These are phyloP conservation scores for Melieria picta DNA, from an alignment of 2,888 invertebrate species.

Conservation along the genomic window DNA sequence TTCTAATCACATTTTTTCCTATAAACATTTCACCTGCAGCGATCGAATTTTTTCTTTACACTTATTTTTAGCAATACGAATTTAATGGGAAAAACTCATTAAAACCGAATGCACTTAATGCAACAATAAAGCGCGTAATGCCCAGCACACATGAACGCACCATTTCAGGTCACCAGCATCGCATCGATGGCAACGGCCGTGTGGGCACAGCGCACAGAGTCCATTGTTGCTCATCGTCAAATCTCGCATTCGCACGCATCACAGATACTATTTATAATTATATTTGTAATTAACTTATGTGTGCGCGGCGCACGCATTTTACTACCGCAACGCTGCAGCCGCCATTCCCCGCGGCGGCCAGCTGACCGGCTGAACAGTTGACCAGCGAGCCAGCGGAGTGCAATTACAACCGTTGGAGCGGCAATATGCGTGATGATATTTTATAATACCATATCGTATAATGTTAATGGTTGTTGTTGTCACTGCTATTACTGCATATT, in stretches of 20 bases:
- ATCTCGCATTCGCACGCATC: constrained; percentile 26
- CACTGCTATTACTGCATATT: background rate
- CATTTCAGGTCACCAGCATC: no score
- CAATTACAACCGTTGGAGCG: constrained; percentile 10
- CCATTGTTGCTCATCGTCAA: background rate
- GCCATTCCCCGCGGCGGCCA: background rate
- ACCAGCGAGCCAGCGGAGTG: constrained; percentile 7
- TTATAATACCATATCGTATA: constrained; percentile 21
- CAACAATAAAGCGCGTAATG: no score
- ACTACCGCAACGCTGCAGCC: no score
- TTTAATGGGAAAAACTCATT: no score
- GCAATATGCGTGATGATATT: constrained; percentile 14
- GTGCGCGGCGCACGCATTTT: background rate
- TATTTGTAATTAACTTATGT: constrained; percentile 35
- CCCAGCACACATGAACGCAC: no score
- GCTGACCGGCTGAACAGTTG: background rate
- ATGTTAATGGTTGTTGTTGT: constrained; percentile 24
- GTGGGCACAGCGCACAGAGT: no score
- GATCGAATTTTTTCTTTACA: no score
- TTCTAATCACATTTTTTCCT: no score
- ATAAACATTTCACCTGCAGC: no score
- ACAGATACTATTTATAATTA: constrained; percentile 29
- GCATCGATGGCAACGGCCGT: no score
- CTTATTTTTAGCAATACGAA: no score
- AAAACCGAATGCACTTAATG: no score